Evolutionary conservation across 2,888 invertebrate genomes (phyloP).

Genomic region (Dasypogon diadema): DNA sequence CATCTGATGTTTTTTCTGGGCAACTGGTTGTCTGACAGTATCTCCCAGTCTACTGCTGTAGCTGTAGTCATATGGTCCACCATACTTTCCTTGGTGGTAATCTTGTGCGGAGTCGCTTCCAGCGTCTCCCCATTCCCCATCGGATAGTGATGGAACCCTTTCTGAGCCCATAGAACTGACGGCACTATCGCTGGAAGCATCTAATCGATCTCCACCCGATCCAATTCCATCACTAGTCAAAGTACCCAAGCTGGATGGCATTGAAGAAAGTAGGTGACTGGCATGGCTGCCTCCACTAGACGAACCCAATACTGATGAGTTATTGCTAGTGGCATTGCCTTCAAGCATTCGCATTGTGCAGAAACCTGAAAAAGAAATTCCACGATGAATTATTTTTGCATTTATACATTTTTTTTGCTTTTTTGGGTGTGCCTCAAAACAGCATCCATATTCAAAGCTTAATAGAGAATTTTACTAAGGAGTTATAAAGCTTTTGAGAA

Average conservation of each 20-base stretch:
- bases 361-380: constrained; percentile 74
- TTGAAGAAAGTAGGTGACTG: constrained; percentile 52
- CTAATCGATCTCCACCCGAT: constrained; percentile 74
- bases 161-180: constrained; percentile 95
- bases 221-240: constrained; percentile 69
- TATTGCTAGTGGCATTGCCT: constrained; percentile 66
- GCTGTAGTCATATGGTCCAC: constrained; percentile 79
- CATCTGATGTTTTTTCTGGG: constrained; percentile 93
- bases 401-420: neutral
- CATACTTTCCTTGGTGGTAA: constrained; percentile 72
- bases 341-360: constrained; percentile 90
- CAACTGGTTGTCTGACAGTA: constrained; percentile 74
- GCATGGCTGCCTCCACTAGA: constrained; percentile 59
- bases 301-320: constrained; percentile 65
- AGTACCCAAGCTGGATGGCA: constrained; percentile 57
- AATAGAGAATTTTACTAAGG: neutral
- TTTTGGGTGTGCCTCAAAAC: neutral
- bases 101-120: constrained; percentile 89
- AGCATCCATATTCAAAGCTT: neutral
- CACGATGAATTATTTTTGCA: neutral
- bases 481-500: neutral
- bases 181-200: constrained; percentile 91
- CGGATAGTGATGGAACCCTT: constrained; percentile 87
- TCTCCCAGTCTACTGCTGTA: constrained; percentile 73
- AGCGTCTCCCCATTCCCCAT: constrained; percentile 90